Conservation (phyloP, 2,888 invertebrate genomes). For the Ectemnius continuus region DNA sequence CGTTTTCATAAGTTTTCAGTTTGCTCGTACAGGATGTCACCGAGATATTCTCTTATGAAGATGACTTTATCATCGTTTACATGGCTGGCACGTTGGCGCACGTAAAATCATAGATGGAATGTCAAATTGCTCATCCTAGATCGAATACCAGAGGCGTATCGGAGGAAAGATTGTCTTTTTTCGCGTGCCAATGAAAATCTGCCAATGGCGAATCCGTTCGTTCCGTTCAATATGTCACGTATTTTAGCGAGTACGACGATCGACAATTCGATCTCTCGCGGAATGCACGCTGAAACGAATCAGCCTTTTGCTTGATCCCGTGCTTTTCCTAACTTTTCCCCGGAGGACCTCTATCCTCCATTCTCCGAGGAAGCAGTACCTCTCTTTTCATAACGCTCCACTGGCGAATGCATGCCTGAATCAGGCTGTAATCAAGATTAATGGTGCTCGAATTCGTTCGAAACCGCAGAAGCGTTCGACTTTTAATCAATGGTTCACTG, state of each 20-base stretch:
- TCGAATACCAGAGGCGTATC: no score
- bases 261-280: not conserved
- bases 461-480: not conserved
- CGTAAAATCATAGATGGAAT: no score
- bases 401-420: not conserved
- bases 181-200: no score
- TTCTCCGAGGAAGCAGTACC: not conserved
- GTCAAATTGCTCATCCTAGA: no score
- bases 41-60: no score
- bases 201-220: not conserved
- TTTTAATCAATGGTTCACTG: not conserved
- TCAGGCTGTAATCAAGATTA: slow-evolving; percentile 1
- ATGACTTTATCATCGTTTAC: no score
- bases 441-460: not conserved
- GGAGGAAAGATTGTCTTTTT: no score
- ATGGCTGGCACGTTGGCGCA: no score
- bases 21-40: no score
- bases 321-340: not conserved
- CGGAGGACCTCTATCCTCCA: not conserved
- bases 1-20: no score
- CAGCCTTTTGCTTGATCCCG: not conserved
- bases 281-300: not conserved
- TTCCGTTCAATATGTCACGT: slow-evolving; percentile 5
- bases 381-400: not conserved
- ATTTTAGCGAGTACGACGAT: not conserved